Evolutionary conservation across 2,888 invertebrate genomes (phyloP).

Genomic region (Catocala nupta): DNA sequence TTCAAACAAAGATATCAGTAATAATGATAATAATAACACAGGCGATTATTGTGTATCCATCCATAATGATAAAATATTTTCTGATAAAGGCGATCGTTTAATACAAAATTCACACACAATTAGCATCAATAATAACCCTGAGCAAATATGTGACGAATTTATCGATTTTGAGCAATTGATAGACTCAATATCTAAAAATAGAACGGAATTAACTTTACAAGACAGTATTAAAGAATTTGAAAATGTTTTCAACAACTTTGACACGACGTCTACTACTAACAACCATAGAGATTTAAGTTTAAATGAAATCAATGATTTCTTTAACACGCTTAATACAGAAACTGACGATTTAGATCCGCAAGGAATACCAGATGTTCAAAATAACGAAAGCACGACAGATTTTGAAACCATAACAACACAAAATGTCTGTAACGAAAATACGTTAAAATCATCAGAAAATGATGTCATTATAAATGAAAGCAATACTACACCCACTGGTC

Average conservation of each 20-base stretch:
- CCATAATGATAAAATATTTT: conserved; percentile 6
- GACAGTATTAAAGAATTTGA: conserved; percentile 33
- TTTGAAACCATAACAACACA: too few relatives aligned
- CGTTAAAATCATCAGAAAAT: too few relatives aligned
- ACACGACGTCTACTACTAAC: neutral
- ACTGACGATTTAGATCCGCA: too few relatives aligned
- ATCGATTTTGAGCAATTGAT: conserved; percentile 21
- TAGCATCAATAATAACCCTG: neutral
- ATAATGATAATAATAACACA: too few relatives aligned
- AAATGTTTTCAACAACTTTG: conserved; percentile 15
- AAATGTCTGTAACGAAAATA: too few relatives aligned
- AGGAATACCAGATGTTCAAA: too few relatives aligned
- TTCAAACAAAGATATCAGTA: too few relatives aligned
- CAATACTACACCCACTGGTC: neutral
- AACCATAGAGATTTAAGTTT: neutral
- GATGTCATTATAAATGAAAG: neutral
- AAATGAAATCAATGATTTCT: conserved; percentile 4
- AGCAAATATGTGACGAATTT: neutral
- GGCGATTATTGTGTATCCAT: too few relatives aligned
- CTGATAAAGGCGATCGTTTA: conserved; percentile 5
- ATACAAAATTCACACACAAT: neutral
- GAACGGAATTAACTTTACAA: neutral
- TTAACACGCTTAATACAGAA: too few relatives aligned
- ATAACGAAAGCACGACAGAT: too few relatives aligned
- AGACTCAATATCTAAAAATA: conserved; percentile 1